phyloP scores from a whole-genome alignment of 2,888 invertebrate species.

The Capitulum mitella region DNA sequence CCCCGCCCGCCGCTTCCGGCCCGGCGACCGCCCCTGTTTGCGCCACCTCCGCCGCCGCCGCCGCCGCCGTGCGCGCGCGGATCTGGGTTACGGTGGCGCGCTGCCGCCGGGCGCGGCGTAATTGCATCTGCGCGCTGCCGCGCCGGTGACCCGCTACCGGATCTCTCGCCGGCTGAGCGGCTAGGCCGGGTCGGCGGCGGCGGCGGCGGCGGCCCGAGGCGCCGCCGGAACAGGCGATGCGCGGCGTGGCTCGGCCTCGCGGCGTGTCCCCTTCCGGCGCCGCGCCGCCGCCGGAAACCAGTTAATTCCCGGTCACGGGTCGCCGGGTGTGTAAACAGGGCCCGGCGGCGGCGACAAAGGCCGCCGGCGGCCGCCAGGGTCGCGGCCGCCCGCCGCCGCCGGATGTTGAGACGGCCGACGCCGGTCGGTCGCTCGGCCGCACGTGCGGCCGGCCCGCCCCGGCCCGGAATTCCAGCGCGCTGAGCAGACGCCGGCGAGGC shows the following conservation, averaged over 20 bases:
- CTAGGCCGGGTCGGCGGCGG: background rate
- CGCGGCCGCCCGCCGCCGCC: background rate
- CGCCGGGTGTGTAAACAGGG: background rate
- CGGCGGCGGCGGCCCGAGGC: background rate
- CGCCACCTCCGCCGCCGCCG: background rate
- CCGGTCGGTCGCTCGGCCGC: background rate
- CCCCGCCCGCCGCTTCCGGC: background rate
- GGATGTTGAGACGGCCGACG: background rate
- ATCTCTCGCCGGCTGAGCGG: no score
- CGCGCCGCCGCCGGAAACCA: background rate
- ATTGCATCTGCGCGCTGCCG: background rate
- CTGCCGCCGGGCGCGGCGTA: background rate
- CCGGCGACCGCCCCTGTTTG: background rate
- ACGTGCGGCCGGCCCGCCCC: background rate
- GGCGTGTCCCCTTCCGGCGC: conserved; percentile 5
- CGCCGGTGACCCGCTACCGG: background rate
- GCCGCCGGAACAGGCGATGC: background rate
- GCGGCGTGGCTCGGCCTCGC: conserved; percentile 2
- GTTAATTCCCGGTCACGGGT: background rate
- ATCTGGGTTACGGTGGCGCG: conserved; percentile 13
- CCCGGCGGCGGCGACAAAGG: background rate
- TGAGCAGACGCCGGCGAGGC: no score
- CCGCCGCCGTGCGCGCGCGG: no score
- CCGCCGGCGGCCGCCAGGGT: background rate
- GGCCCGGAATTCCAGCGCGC: background rate